Percentiles rank a stretch among this genome's conserved stretches.
These are phyloP conservation scores for Phalacrocorax aristotelis DNA, from an alignment of 2,113 vertebrate species.

Conservation along the genomic window DNA sequence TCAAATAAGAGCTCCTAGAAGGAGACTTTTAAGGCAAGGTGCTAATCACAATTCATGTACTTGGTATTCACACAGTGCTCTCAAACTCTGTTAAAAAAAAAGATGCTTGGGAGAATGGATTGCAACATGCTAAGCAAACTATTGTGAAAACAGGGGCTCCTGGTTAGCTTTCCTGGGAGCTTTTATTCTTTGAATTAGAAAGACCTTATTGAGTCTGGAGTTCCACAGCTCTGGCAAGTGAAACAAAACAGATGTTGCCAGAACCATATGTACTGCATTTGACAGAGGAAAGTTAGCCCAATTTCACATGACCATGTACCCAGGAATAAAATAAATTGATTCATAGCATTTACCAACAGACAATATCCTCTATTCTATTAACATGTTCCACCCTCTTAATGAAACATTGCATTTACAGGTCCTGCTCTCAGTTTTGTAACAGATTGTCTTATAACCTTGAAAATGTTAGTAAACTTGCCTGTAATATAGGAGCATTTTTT, in stretches of 20 bases:
- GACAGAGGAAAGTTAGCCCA: not conserved
- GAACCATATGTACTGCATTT: not conserved
- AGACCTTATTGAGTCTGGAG: not conserved
- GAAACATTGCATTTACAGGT: not conserved
- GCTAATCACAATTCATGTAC: not conserved
- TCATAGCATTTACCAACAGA: not conserved
- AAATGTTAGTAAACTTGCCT: not conserved
- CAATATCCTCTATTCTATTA: not conserved
- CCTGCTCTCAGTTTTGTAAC: not conserved
- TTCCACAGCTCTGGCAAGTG: not conserved
- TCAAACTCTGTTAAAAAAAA: not conserved
- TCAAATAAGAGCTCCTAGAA: not conserved
- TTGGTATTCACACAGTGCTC: not conserved
- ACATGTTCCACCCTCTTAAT: not conserved
- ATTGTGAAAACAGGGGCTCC: not conserved
- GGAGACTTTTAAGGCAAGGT: not conserved
- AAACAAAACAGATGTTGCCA: conserved; percentile 13
- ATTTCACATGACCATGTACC: not conserved
- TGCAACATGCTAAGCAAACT: not conserved
- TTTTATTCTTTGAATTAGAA: conserved; percentile 30
- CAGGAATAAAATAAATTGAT: not conserved
- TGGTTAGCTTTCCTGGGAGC: not conserved
- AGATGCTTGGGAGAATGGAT: not conserved
- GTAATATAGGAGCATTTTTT: fast-evolving
- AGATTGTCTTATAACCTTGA: not conserved